Evolutionary conservation across 2,113 vertebrate genomes (phyloP), one percentile per base, ranked within the genome.

Genomic region (Phrynosoma blainvillii): DNA sequence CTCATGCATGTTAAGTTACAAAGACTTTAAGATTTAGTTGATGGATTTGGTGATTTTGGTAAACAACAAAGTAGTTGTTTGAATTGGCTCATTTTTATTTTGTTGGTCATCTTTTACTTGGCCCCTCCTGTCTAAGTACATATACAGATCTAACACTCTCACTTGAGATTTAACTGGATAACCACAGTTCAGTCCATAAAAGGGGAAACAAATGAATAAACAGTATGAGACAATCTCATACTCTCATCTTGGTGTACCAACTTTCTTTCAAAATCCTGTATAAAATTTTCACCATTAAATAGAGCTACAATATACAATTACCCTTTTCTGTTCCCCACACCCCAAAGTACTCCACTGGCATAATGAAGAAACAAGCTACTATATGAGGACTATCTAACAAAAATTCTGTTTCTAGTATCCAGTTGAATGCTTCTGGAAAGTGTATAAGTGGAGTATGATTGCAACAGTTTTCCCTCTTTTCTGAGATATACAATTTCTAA

Each of bases 1-100:
- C 30, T 84, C 52, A 68, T 59, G 40, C 5, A 0, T 36, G 32
- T 27, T 84, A 91, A 87, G 87, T 74, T 80, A 56, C 84, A 74
- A 90, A 89, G 68, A 36, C 10, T 27, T 27, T 70, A 18, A 12
- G 59, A 62, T 62, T 62, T 62, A 62, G 59, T 18, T 62, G 16
- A 12, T 62, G 59, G 10, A 13, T 62, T 62, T 62, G 13, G 56
- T 13, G 56, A 2, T 59, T 11, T 59, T 59, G 11, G 14, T 47
- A 59, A 59, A 59, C 56, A 59, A 14, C 11, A 1, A 59, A 14
- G 56, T 59, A 2, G 11, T 12, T 12, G 11, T 59, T 59, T 59
- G 56, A 59, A 2, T 59, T 16, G 11, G 56, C 10, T 9, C 56
- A 42, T 74, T n/a, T 76, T 42, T 14, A 36, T 18, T 70, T 27